A percentile compares a stretch with the other conserved stretches of the same genome.
phyloP scores from a whole-genome alignment of 2,113 vertebrate species.

The Anser brachyrhynchus region DNA sequence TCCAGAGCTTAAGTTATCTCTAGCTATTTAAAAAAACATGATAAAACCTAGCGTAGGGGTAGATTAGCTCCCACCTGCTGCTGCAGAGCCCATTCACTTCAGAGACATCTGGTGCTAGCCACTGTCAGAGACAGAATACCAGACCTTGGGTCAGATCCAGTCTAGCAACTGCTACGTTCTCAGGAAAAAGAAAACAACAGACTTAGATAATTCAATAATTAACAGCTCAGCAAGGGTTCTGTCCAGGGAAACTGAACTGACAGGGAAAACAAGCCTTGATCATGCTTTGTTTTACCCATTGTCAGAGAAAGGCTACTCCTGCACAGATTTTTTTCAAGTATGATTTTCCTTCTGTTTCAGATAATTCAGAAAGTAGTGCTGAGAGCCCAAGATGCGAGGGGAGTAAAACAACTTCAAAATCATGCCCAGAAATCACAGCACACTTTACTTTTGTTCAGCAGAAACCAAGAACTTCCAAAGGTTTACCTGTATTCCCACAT shows the following conservation, averaged over 20 bases:
- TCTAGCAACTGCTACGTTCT: neutral
- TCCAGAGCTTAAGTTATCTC: neutral
- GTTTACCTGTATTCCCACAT: neutral
- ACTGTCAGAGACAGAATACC: neutral
- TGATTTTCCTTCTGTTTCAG: neutral
- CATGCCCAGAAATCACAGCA: neutral
- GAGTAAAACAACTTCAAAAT: neutral
- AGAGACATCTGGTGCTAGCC: neutral
- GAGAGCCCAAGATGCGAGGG: neutral
- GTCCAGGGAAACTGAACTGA: neutral
- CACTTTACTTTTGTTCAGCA: neutral
- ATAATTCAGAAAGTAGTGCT: neutral
- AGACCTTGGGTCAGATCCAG: neutral
- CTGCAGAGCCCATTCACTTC: neutral
- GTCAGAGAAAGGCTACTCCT: neutral
- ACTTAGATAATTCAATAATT: neutral
- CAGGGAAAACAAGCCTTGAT: neutral
- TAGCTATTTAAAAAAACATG: neutral
- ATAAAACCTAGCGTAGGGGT: neutral
- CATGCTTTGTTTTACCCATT: neutral
- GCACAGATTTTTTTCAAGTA: neutral
- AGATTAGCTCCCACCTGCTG: constrained; percentile 4
- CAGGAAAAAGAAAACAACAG: constrained; percentile 8
- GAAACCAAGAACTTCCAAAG: neutral
- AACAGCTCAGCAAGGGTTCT: neutral